phyloP scores from a whole-genome alignment of 2,888 invertebrate genomes.

The Xylophagus ater region DNA sequence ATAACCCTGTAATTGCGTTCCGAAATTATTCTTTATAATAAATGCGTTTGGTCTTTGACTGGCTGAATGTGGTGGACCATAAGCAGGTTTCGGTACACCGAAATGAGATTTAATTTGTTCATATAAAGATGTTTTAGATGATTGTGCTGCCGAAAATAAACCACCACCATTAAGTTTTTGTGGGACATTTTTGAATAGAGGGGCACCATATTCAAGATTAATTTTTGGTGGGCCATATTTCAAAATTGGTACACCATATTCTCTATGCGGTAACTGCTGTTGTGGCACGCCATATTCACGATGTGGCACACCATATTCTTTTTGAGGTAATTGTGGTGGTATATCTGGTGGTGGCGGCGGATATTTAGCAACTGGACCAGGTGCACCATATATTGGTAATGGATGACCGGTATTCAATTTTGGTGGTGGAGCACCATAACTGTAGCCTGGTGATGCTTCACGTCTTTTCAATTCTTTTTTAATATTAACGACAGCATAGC shows the following conservation, averaged over 20 bases:
- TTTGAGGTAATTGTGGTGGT: conserved; percentile 33
- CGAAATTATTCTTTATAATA: conserved; percentile 38
- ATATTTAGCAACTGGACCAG: conserved; percentile 38
- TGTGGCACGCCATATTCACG: conserved; percentile 43
- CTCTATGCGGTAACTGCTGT: conserved; percentile 34
- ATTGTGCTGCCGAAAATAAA: conserved; percentile 6
- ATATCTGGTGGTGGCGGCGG: conserved; percentile 42
- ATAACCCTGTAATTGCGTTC: conserved; percentile 36
- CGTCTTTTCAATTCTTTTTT: conserved; percentile 26
- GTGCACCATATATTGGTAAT: conserved; percentile 49
- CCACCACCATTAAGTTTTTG: conserved; percentile 15
- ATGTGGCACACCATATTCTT: no score
- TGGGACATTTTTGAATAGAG: conserved; percentile 24
- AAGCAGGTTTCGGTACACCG: conserved; percentile 35
- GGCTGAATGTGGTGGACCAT: conserved; percentile 37
- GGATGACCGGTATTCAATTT: conserved; percentile 42
- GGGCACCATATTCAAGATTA: conserved; percentile 39
- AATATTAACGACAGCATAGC: conserved; percentile 26
- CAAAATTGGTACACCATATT: conserved; percentile 34
- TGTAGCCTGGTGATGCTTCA: conserved; percentile 38
- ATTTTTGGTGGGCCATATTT: conserved; percentile 44
- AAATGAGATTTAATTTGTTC: conserved; percentile 37
- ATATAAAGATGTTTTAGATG: conserved; percentile 20
- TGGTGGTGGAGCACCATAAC: conserved; percentile 44
- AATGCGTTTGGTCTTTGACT: conserved; percentile 29